phyloP scores from a whole-genome alignment of 2,888 invertebrate genomes.

The Nemotelus nigrinus region DNA sequence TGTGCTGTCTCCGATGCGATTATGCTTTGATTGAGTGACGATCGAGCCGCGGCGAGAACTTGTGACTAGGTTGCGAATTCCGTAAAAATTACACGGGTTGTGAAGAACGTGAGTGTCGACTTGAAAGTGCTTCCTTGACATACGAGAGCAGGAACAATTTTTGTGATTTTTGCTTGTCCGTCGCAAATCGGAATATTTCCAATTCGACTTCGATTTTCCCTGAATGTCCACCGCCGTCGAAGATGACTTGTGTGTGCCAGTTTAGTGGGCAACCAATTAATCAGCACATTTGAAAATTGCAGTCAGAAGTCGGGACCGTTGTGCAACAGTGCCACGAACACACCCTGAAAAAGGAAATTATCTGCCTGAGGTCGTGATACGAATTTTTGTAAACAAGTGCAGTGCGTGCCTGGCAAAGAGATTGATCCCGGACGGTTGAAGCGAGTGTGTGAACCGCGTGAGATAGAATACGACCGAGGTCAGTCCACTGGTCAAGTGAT shows the following conservation, averaged over 20 bases:
- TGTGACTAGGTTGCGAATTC: too few relatives aligned
- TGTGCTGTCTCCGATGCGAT: background rate
- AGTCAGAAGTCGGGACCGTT: background rate
- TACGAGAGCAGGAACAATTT: too few relatives aligned
- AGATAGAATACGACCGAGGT: too few relatives aligned
- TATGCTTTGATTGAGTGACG: background rate
- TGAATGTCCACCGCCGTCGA: background rate
- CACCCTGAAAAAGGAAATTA: conserved; percentile 31
- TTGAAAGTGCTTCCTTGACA: too few relatives aligned
- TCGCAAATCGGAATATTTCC: too few relatives aligned
- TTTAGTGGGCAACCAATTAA: conserved; percentile 21
- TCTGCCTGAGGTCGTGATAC: background rate
- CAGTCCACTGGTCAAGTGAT: too few relatives aligned
- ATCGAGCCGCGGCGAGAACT: background rate
- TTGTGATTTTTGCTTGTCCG: too few relatives aligned
- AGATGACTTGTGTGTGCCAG: too few relatives aligned
- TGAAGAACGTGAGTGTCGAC: too few relatives aligned
- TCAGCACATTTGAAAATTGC: background rate
- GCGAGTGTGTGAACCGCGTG: too few relatives aligned
- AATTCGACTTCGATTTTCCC: background rate
- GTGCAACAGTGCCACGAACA: conserved; percentile 33
- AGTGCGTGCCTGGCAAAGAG: conserved; percentile 1
- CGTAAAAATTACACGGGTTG: too few relatives aligned
- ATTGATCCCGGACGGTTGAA: background rate
- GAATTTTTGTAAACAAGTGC: conserved; percentile 6